A percentile compares a stretch with the other conserved stretches of the same genome.
These are phyloP conservation scores for Agrotis exclamationis DNA, from an alignment of 2,888 invertebrate genomes.

Conservation along the genomic window DNA sequence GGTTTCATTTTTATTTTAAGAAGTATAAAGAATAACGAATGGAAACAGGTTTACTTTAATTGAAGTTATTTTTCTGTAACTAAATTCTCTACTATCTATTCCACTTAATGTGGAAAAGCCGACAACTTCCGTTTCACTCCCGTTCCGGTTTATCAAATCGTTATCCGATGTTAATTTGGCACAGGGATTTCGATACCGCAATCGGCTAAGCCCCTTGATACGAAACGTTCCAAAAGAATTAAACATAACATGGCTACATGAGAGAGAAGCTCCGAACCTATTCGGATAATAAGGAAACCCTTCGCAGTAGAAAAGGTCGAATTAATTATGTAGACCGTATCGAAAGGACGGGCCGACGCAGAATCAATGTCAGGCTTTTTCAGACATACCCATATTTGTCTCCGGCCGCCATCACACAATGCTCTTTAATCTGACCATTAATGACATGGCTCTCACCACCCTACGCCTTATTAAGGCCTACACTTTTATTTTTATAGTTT, in stretches of 20 bases:
- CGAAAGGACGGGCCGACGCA: slow-evolving; percentile 56
- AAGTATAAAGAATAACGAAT: background rate
- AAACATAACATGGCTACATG: slow-evolving; percentile 32
- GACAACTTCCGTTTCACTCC: slow-evolving; percentile 13
- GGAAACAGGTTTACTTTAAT: background rate
- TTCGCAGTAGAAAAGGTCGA: slow-evolving; percentile 52
- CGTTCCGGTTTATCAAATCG: slow-evolving; percentile 32
- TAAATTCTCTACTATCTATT: background rate
- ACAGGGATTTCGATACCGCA: slow-evolving; percentile 32
- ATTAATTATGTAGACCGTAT: slow-evolving; percentile 65
- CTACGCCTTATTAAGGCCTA: slow-evolving; percentile 74
- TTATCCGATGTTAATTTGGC: slow-evolving; percentile 24
- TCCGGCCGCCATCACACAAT: slow-evolving; percentile 48
- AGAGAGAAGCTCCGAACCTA: slow-evolving; percentile 29
- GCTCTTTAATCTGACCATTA: slow-evolving; percentile 71
- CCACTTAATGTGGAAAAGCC: slow-evolving; percentile 7
- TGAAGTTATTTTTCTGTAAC: background rate
- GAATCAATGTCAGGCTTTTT: slow-evolving; percentile 69
- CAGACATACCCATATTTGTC: slow-evolving; percentile 64
- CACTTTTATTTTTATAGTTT: slow-evolving; percentile 72
- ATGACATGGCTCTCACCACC: slow-evolving; percentile 71
- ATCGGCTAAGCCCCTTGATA: slow-evolving; percentile 27
- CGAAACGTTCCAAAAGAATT: slow-evolving; percentile 30
- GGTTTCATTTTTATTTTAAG: slow-evolving; percentile 19
- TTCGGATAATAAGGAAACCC: slow-evolving; percentile 51